Evolutionary conservation across 2,888 invertebrate species (phyloP), one percentile per base, ranked within the genome.

Genomic region (Dryadula phaetusa): DNA sequence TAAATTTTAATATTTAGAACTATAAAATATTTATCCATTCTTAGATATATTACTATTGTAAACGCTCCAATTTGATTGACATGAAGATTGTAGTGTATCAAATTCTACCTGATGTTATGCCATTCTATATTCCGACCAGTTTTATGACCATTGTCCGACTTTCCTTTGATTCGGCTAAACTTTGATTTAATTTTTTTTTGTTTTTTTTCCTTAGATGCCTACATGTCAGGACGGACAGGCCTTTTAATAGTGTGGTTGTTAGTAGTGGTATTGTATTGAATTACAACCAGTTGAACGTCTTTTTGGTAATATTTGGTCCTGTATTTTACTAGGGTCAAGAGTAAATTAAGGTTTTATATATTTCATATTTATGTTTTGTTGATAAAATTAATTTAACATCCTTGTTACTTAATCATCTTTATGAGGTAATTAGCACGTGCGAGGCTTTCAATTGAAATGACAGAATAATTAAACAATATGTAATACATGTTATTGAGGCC

Each of bases 121-220:
- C 81, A 85, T 87, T 84, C 83, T 81, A 22, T 56, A 56, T 84
- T 82, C 82, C 83, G 74, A 74, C 72, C 82, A 77, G 79, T 78
- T 80, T 82, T 86, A 82, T 91, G 92, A 92, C 92, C 92, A 91
- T 92, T 92, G 92, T 92, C 92, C 92, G 87, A 90, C 77, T 69
- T 44, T 79, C 89, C 85, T 92, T 92, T 89, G 92, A 92, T 92
- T 87, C 86, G 81, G 79, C 76, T 73, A 81, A 79, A 80, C 77
- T 74, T 82, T 81, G 82, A 70, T 84, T 84, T 82, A 82, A 77
- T 79, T 72, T 78, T 76, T 75, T 75, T 74, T 58, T 5, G 5
- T 22, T 58, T 44, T 58, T 42, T 42, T 58, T 58, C 44, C 42
- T 70, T 74, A 72, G 72, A 76, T 75, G 70, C 80, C 84, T 86